These are phyloP conservation scores for Psilopsiagon aymara DNA, from an alignment of 2,113 vertebrate genomes.

Conservation along the genomic window DNA sequence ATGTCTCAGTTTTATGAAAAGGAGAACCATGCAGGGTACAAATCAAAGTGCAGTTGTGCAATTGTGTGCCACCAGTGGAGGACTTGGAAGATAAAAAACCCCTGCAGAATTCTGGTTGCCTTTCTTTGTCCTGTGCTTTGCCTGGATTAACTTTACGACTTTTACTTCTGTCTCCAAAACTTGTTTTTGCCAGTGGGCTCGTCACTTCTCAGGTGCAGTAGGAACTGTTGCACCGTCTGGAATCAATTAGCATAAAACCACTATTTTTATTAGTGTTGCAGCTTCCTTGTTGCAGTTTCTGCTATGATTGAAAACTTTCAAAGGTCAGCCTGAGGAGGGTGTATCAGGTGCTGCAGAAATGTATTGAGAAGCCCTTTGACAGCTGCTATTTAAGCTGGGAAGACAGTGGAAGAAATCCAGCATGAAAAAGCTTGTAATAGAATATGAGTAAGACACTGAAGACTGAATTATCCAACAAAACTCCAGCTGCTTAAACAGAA, in stretches of 20 bases:
- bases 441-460: not conserved
- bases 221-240: not conserved
- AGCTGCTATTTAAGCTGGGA: not conserved
- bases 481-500: not conserved
- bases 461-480: not conserved
- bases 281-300: not conserved
- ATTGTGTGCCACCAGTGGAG: rapidly evolving
- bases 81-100: not conserved
- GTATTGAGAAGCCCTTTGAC: not conserved
- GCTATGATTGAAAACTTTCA: not conserved
- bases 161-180: not conserved
- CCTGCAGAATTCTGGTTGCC: not conserved
- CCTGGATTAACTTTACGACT: not conserved
- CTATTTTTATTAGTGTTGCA: not conserved
- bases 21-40: rapidly evolving
- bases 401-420: not conserved
- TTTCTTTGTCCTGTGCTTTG: not conserved
- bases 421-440: not conserved
- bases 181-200: not conserved
- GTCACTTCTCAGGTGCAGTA: not conserved
- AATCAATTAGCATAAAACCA: not conserved
- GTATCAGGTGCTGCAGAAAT: not conserved
- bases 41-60: not conserved
- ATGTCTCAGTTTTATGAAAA: not conserved
- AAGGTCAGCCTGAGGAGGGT: not conserved